phyloP scores from a whole-genome alignment of 2,113 vertebrate species.

The Glaucomys volans region DNA sequence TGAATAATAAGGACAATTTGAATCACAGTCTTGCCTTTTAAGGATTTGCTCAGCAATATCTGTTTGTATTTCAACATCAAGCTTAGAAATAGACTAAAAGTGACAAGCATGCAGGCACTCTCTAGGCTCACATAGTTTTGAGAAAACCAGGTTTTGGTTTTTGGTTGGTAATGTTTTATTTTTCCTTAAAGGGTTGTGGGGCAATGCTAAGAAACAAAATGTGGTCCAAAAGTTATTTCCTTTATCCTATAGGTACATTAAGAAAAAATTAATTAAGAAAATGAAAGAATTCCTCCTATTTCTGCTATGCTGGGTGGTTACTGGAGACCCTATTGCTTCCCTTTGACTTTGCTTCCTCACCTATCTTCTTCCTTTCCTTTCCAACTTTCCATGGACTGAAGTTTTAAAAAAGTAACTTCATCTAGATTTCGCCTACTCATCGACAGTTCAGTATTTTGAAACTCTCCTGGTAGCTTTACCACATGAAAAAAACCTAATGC shows the following conservation, averaged over 20 bases:
- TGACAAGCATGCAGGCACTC: background rate
- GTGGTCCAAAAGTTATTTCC: conserved; percentile 29
- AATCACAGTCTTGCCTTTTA: background rate
- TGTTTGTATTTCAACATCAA: conserved; percentile 53
- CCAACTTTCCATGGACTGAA: background rate
- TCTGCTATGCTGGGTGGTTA: background rate
- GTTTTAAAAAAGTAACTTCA: background rate
- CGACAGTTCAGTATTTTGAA: background rate
- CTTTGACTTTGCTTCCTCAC: background rate
- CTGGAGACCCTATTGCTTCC: background rate
- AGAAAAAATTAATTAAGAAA: conserved; percentile 66
- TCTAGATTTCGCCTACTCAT: background rate
- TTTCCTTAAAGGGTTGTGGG: background rate
- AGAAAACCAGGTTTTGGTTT: background rate
- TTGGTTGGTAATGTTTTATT: conserved; percentile 19
- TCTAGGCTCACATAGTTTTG: background rate
- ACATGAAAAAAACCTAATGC: background rate
- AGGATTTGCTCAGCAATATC: background rate
- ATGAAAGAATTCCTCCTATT: conserved; percentile 50
- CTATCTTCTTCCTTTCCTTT: background rate
- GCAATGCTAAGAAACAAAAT: conserved; percentile 7
- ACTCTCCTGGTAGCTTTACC: background rate
- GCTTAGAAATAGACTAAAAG: conserved; percentile 37
- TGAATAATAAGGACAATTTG: background rate
- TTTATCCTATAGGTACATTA: conserved; percentile 22